Conservation (phyloP, 2,113 vertebrate species). For the Nycticryphes semicollaris region DNA sequence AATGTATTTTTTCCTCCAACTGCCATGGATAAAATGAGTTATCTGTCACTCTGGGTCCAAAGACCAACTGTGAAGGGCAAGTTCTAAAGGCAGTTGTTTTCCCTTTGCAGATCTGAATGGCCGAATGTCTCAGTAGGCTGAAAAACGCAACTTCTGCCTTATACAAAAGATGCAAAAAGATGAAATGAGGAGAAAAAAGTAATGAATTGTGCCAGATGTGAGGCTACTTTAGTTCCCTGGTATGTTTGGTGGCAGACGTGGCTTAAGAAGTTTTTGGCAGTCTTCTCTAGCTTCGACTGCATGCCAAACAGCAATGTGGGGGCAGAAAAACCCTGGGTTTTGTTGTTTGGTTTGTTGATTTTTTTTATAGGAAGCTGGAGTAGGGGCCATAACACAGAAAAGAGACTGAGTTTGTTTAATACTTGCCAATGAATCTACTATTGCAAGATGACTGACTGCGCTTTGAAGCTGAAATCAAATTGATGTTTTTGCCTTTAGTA, state of each 20-base stretch:
- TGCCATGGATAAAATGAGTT: background rate
- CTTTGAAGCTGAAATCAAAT: background rate
- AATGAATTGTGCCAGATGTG: background rate
- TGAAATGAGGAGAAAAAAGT: background rate
- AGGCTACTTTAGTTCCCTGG: background rate
- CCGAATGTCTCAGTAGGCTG: background rate
- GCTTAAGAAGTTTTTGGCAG: background rate
- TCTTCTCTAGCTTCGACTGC: background rate
- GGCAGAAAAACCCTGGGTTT: background rate
- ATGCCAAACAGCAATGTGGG: accelerated
- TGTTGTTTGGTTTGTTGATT: background rate
- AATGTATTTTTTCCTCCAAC: background rate
- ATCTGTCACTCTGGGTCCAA: background rate
- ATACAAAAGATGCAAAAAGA: background rate
- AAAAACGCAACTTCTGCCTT: background rate
- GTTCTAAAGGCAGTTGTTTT: background rate
- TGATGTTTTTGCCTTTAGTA: background rate
- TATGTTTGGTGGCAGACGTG: background rate
- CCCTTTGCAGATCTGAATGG: background rate
- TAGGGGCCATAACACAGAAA: background rate
- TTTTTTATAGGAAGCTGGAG: background rate
- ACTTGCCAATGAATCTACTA: background rate
- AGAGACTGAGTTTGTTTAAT: background rate
- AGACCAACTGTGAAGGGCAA: background rate
- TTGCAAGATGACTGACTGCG: background rate